Base-by-base conservation (phyloP, 2,888 invertebrate species). In the Mesopsocus fuscifrons region DNA sequence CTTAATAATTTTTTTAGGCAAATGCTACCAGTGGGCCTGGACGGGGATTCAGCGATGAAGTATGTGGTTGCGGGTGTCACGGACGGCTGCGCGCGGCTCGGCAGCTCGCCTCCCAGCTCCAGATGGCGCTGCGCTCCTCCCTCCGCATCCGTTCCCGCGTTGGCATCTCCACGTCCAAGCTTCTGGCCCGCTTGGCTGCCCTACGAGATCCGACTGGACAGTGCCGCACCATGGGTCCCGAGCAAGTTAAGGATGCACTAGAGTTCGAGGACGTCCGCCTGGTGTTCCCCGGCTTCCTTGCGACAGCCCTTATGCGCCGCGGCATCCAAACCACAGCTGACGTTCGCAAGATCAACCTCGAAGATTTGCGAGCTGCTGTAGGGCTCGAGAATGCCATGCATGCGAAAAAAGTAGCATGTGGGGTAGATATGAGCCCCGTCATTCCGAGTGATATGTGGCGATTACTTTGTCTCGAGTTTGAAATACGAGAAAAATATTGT, bases 401-500 rank as follows among this genome's bases (percentile, higher is more conserved):
- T 57, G 62, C 84, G 52, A 71, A 74, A 54, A 71, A 74, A 46
- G 66, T 81, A 52, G 72, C 79, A 48, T 67, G 71, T 59, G 87
- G 85, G n/a, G 71, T 76, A 45, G 87, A 87, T 57, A 66, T 67
- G 48, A 68, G 72, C 47, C 64, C 68, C 41, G 81, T 87, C 1
- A 78, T 80, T 53, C 68, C 74, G 45, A 74, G 74, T 26, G 83
- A 84, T 57, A 74, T 80, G 45, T 82, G 80, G 58, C 74, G 72
- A 53, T 71, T 73, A 45, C 74, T 82, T 41, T 76, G 76, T 50
- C 68, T 76, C 3, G 73, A 75, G 51, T 72, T 70, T 44, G 82
- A 83, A 55, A 77, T 82, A 3, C 75, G 75, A 54, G 75, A 77
- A 22, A 77, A 78, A 52, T 71, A 83, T 51, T 64, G 68, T 46